phyloP scores from a whole-genome alignment of 2,888 invertebrate genomes.

The Gnatocerus cornutus region DNA sequence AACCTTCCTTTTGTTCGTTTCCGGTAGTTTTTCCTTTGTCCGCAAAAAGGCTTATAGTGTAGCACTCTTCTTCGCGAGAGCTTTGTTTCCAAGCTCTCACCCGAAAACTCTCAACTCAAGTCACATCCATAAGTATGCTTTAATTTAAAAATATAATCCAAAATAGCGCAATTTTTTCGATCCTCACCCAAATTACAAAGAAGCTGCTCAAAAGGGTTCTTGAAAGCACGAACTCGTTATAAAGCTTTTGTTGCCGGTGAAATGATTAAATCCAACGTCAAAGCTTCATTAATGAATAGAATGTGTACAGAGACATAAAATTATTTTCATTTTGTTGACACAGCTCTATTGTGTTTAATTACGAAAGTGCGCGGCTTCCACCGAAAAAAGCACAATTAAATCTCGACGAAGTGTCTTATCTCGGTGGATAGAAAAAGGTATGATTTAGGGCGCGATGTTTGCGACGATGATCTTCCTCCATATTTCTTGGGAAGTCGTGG shows the following conservation, averaged over 20 bases:
- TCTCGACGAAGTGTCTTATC: not conserved
- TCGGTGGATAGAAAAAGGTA: not conserved
- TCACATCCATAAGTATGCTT: slow-evolving; percentile 53
- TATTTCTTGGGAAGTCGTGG: slow-evolving; percentile 13
- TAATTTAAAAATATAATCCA: slow-evolving; percentile 56
- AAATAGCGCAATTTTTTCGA: slow-evolving; percentile 21
- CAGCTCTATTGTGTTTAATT: slow-evolving; percentile 18
- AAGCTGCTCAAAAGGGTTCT: slow-evolving; percentile 5
- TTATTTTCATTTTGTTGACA: slow-evolving; percentile 23
- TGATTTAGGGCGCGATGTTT: slow-evolving; percentile 21
- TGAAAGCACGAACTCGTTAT: slow-evolving; percentile 32
- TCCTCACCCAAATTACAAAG: slow-evolving; percentile 8
- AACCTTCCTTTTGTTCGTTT: not conserved
- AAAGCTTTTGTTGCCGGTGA: slow-evolving; percentile 26
- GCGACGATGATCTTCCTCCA: slow-evolving; percentile 13
- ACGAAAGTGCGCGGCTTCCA: slow-evolving; percentile 1
- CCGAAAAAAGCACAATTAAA: slow-evolving; percentile 3
- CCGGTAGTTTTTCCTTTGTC: slow-evolving; percentile 41
- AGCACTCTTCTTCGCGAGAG: slow-evolving; percentile 34
- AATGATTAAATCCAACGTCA: slow-evolving; percentile 33
- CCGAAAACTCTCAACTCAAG: slow-evolving; percentile 41
- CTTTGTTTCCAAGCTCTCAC: slow-evolving; percentile 35
- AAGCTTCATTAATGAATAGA: slow-evolving; percentile 35
- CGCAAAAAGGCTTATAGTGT: slow-evolving; percentile 43
- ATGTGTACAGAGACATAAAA: slow-evolving; percentile 23